These are phyloP conservation scores for Ruditapes philippinarum DNA, from an alignment of 1,140 invertebrate genomes.

Conservation along the genomic window DNA sequence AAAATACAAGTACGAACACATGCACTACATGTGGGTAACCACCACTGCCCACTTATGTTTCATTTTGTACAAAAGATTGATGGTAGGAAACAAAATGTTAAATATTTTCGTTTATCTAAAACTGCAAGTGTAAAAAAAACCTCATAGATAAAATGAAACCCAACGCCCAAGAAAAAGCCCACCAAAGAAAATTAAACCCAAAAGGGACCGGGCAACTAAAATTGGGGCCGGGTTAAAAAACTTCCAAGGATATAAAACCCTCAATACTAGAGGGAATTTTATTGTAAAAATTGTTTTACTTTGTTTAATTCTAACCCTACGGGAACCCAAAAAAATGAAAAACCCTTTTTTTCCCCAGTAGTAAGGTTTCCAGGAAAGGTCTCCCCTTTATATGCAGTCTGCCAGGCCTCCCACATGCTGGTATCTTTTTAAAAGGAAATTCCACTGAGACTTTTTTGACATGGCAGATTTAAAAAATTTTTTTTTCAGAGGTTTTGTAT, in stretches of 20 bases:
- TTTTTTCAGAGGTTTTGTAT: too few relatives aligned
- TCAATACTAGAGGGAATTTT: too few relatives aligned
- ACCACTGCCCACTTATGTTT: constrained; percentile 72
- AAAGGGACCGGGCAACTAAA: constrained; percentile 43
- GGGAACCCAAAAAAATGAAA: too few relatives aligned
- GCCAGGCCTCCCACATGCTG: too few relatives aligned
- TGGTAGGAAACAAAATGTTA: constrained; percentile 34
- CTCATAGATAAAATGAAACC: constrained; percentile 68
- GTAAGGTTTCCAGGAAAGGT: too few relatives aligned
- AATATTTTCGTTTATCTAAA: constrained; percentile 70
- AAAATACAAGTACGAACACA: constrained; percentile 62
- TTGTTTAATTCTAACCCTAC: too few relatives aligned
- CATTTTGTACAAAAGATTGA: constrained; percentile 49
- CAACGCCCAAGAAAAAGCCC: constrained; percentile 53
- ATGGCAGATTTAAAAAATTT: too few relatives aligned
- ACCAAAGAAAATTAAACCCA: constrained; percentile 27
- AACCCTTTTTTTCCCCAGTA: too few relatives aligned
- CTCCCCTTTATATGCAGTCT: too few relatives aligned
- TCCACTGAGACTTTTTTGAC: too few relatives aligned
- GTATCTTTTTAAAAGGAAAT: too few relatives aligned
- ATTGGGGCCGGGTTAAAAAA: constrained; percentile 61
- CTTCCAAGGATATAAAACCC: constrained; percentile 67
- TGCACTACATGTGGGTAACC: constrained; percentile 72
- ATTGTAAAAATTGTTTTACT: too few relatives aligned
- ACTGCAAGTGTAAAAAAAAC: constrained; percentile 69